Evolutionary conservation across 1,140 invertebrate species (phyloP), one percentile per base, ranked within the genome.

Genomic region (Drosophila orosa): DNA sequence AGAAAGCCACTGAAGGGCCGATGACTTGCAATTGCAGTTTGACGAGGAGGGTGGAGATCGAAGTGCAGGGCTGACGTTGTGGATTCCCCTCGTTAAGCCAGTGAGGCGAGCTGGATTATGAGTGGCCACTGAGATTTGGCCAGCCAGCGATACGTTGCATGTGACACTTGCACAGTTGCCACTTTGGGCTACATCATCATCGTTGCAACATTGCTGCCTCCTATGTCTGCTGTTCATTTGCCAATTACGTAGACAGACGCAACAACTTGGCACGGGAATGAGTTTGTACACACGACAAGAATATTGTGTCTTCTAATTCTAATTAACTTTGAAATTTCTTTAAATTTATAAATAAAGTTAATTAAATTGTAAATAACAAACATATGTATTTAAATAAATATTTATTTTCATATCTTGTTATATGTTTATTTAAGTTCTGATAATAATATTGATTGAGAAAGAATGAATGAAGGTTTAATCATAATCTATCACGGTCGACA

Each of bases 241-340:
- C 82, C 82, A 85, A 85, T 85, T 85, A 86, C 31, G 31, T 58
- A 77, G 48, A 50, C 65, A 77, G 59, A 73, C 57, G 66, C 59
- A 44, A 57, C 56, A 60, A 57, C 39, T 57, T 39, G 63, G 42
- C 45, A 71, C 50, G 17, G 9, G 73, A 12, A 59, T 45, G 44
- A 37, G 55, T 48, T 13, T 9, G 22, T 68, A 44, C 65, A 68
- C 61, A 12, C 3, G 12, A 39, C 7, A 6, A 42, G 24, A 60
- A n/a, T 33, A 17, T 57, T 0, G 13, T 22, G 4, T 35, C 13
- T 19, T 24, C 2, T 10, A 35, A 22, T 55, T 0, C 1, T 2
- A 37, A n/a, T n/a, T 3, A 24, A 22, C 8, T 24, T 13, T 0
- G 2, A 40, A 12, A 17, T 5, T 19, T n/a, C n/a, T n/a, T n/a